A percentile compares a stretch with the other conserved stretches of the same genome.
These are phyloP conservation scores for Crypturellus undulatus DNA, from an alignment of 2,113 vertebrate species.

Conservation along the genomic window DNA sequence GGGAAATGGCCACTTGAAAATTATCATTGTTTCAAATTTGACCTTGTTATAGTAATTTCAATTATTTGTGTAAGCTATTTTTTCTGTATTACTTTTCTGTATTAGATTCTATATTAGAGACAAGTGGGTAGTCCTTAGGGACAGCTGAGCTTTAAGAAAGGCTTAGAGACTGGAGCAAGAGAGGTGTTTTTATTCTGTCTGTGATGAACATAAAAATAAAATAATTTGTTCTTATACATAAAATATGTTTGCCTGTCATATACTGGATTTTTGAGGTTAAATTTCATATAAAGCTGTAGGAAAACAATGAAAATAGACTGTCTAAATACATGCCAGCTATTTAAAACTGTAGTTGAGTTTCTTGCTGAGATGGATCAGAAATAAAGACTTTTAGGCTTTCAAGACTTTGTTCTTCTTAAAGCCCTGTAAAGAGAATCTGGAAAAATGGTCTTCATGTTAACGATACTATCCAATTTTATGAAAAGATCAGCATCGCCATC, in stretches of 20 bases:
- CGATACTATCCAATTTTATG: too few relatives aligned
- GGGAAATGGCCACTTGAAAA: neutral
- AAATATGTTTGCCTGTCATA: neutral
- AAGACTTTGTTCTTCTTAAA: neutral
- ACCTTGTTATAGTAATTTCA: too few relatives aligned
- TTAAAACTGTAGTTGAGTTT: neutral
- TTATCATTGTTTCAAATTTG: rapidly evolving
- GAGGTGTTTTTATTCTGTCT: neutral
- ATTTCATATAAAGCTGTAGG: neutral
- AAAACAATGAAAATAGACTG: neutral
- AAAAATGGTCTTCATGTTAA: neutral
- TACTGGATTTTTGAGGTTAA: neutral
- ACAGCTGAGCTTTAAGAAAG: neutral
- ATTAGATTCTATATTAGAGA: neutral
- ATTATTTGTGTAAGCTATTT: neutral
- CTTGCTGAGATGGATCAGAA: neutral
- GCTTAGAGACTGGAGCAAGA: neutral
- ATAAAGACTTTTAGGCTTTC: neutral
- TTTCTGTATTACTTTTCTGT: neutral
- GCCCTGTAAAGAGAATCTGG: neutral
- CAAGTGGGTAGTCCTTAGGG: neutral
- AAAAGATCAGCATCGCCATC: too few relatives aligned
- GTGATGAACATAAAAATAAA: neutral
- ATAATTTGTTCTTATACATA: neutral
- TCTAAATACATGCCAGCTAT: neutral